These are phyloP conservation scores for Trilocha varians DNA, from an alignment of 2,888 invertebrate species.

Conservation along the genomic window DNA sequence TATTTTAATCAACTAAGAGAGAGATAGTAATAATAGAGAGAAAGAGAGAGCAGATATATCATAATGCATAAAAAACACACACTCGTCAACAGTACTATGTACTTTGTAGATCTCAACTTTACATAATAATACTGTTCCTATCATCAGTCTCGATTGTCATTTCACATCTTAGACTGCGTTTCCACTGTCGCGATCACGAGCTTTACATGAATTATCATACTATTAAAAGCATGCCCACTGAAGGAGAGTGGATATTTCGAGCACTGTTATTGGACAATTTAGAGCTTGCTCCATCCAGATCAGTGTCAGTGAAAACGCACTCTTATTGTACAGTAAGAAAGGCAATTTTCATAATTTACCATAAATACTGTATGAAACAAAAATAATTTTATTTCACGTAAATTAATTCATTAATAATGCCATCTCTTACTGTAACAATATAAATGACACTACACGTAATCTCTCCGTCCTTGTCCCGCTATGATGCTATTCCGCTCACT, in stretches of 20 bases:
- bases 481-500: conserved; percentile 62
- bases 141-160: conserved; percentile 52
- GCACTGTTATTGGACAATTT: no score
- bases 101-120: conserved; percentile 20
- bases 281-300: no score
- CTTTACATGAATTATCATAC: no score
- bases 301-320: no score
- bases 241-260: no score
- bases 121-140: conserved; percentile 53
- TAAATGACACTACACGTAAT: conserved; percentile 46
- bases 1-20: neutral
- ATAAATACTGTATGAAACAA: no score
- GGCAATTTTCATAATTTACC: no score
- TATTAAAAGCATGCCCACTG: no score
- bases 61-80: neutral
- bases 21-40: neutral
- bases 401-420: no score
- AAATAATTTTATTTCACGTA: no score
- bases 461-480: conserved; percentile 51
- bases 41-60: neutral
- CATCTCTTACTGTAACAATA: neutral
- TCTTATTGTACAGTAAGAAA: no score
- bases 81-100: neutral
- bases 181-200: no score
- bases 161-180: conserved; percentile 7